Base-by-base conservation (phyloP, 2,113 vertebrate species). In the Chloropsis cyanopogon region DNA sequence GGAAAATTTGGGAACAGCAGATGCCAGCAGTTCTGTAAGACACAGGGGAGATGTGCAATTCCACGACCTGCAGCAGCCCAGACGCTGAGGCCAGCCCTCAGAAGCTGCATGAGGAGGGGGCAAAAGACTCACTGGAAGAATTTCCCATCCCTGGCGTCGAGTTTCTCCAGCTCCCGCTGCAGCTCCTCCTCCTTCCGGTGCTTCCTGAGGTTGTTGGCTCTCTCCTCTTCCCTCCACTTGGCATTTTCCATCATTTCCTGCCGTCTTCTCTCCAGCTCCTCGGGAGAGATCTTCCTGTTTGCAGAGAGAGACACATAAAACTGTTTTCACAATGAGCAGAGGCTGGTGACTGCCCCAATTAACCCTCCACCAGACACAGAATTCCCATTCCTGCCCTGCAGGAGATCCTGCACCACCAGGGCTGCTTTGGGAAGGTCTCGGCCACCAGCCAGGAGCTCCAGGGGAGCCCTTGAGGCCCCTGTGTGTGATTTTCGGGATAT, bases 191-290 rank as follows among this genome's bases (percentile, higher is more conserved):
- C 98, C 82, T 84, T 97, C 15, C 96, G 98, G 33, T 99, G 99
- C 25, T 90, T 98, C 90, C 94, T 97, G 33, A 99, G 98, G 70
- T 98, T 98, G 82, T 96, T 98, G 31, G 98, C 98, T 47, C 99
- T 96, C 92, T 99, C 98, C 76, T 99, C 98, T 19, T 99, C 99
- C 61, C 99, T 96, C 98, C 99, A 98, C 84, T 98, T 98, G 63
- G 99, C 99, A 12, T 99, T 98, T 29, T 98, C 98, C 98, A 99
- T 98, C 99, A 99, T 99, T 76, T 99, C 98, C 57, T 93, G 97
- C 53, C 99, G 98, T 73, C 97, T 99, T 7, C 87, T 88, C 91
- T 99, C 99, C n/a, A 99, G 97, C 35, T 99, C 99, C 56, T 99
- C 99, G 0, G 98, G 92, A 3, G 99, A 98, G 35, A 99, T 96